These are phyloP conservation scores for Helarctos malayanus DNA, from an alignment of 2,797 vertebrate genomes.

Conservation along the genomic window DNA sequence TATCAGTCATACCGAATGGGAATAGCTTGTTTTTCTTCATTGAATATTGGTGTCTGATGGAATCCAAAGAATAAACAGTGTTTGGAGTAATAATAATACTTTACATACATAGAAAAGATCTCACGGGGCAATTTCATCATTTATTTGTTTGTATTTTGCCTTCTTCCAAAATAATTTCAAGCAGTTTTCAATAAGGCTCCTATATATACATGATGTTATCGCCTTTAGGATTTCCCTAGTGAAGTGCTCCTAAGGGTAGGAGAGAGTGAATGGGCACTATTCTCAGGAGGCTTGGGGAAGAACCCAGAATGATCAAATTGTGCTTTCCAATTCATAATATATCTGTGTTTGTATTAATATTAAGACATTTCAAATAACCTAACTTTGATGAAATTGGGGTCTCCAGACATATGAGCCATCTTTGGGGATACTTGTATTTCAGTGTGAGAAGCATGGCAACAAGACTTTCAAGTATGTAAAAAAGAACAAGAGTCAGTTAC, in stretches of 20 bases:
- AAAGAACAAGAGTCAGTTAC: background rate
- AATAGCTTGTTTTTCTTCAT: background rate
- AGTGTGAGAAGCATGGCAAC: background rate
- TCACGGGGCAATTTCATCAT: background rate
- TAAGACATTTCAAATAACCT: background rate
- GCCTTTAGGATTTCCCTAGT: background rate
- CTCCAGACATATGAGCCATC: background rate
- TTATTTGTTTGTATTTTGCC: conserved; percentile 2
- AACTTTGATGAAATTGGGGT: background rate
- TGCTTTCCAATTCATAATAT: background rate
- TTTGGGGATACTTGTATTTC: background rate
- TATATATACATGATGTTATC: background rate
- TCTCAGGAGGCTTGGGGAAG: background rate
- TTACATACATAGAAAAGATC: background rate
- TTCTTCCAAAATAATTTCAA: conserved; percentile 38
- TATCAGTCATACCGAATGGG: background rate
- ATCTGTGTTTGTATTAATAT: background rate
- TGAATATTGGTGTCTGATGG: background rate
- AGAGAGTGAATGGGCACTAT: background rate
- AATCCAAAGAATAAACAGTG: conserved; percentile 29
- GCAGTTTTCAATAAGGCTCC: background rate
- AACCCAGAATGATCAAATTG: background rate
- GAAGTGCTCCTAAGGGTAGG: background rate
- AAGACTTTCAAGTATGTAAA: background rate
- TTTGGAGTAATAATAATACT: background rate